A percentile compares a stretch with the other conserved stretches of the same genome.
Conservation (phyloP, 2,797 vertebrate species). For the Geotrypetes seraphini region DNA sequence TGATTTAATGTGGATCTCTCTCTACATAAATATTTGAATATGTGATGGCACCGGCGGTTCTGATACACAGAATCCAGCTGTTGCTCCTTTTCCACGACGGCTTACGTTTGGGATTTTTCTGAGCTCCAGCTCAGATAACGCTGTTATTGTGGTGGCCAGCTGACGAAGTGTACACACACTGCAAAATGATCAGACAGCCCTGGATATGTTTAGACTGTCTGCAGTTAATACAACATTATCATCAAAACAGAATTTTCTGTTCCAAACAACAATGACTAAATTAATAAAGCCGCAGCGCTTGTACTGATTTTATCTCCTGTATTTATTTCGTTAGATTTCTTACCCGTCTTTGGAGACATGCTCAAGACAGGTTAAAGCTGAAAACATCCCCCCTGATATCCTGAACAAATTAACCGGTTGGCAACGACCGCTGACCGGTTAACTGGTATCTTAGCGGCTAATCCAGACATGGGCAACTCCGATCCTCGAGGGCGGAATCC, state of each 20-base stretch:
- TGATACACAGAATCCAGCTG: conserved; percentile 38
- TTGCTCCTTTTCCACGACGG: conserved; percentile 16
- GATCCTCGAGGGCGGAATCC: no score
- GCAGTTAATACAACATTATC: conserved; percentile 4
- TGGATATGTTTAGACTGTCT: conserved; percentile 20
- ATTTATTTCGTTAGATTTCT: no score
- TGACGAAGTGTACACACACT: conserved; percentile 35
- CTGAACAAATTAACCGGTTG: no score
- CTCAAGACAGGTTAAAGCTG: no score
- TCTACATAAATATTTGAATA: conserved; percentile 44
- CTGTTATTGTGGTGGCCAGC: conserved; percentile 27
- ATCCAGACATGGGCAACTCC: no score
- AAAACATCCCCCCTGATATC: no score
- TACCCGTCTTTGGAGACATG: no score
- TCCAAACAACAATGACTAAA: conserved; percentile 5
- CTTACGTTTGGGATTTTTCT: conserved; percentile 11
- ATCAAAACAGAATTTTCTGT: no score
- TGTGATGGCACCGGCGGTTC: conserved; percentile 30
- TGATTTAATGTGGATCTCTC: conserved; percentile 36
- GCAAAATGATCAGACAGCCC: conserved; percentile 24
- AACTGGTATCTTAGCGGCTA: no score
- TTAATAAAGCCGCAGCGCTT: neutral
- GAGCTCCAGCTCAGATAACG: conserved; percentile 19
- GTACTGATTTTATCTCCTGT: no score
- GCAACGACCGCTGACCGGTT: no score